phyloP scores from a whole-genome alignment of 2,888 invertebrate species.

The Catocala nupta region DNA sequence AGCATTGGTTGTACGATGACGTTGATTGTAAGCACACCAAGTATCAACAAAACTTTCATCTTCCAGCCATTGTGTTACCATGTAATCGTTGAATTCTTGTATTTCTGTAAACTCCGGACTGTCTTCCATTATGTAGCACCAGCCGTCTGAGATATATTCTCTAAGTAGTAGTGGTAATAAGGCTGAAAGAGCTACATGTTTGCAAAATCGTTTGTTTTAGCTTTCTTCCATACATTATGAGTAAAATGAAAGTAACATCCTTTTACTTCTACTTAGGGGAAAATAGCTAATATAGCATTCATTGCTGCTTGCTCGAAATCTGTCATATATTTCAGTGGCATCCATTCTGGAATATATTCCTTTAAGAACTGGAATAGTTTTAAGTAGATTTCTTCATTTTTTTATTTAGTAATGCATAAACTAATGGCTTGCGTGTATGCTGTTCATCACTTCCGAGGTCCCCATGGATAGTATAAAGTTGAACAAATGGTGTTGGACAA shows the following conservation, averaged over 20 bases:
- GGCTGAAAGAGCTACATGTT: constrained; percentile 17
- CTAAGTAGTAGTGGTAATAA: constrained; percentile 24
- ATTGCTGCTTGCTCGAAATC: constrained; percentile 24
- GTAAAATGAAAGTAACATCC: constrained; percentile 24
- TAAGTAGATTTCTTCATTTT: constrained; percentile 2
- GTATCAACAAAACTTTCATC: constrained; percentile 22
- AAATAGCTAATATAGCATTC: constrained; percentile 19
- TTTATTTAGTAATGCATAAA: constrained; percentile 11
- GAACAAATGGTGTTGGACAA: background rate
- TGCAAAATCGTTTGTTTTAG: constrained; percentile 18
- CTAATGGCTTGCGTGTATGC: constrained; percentile 8
- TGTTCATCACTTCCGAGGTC: constrained; percentile 20
- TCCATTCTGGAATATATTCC: constrained; percentile 10
- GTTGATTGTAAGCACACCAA: constrained; percentile 23
- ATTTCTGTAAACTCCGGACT: constrained; percentile 17
- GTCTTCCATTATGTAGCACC: constrained; percentile 24
- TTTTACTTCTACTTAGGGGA: constrained; percentile 16
- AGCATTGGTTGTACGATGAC: constrained; percentile 28
- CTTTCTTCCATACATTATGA: constrained; percentile 28
- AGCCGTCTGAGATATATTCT: constrained; percentile 11
- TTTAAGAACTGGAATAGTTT: constrained; percentile 7
- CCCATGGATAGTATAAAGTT: background rate
- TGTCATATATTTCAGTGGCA: constrained; percentile 10
- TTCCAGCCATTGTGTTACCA: constrained; percentile 26
- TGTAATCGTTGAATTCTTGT: constrained; percentile 24